Evolutionary conservation across 2,888 invertebrate genomes (phyloP).

Genomic region (Cerceris ruficornis): DNA sequence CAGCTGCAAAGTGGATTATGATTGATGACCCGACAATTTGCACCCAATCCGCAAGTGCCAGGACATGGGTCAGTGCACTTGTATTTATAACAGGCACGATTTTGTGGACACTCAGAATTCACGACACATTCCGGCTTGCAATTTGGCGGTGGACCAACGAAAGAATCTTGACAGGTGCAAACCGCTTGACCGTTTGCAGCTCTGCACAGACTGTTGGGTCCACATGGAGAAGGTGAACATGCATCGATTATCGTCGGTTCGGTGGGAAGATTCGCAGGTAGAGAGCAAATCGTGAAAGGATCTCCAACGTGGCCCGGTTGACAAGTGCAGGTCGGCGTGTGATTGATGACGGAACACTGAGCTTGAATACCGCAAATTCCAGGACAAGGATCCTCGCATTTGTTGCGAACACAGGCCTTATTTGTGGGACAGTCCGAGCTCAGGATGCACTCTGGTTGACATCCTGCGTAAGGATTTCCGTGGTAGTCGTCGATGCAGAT

Average conservation of each 20-base stretch:
- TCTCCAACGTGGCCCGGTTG: slow-evolving; percentile 88
- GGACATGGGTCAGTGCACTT: slow-evolving; percentile 92
- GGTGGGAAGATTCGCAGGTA: slow-evolving; percentile 60
- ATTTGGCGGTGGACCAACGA: slow-evolving; percentile 90
- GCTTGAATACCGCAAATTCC: slow-evolving; percentile 93
- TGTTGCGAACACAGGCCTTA: slow-evolving; percentile 91
- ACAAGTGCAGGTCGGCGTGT: slow-evolving; percentile 93
- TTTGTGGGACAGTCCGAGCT: slow-evolving; percentile 93
- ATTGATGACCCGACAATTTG: slow-evolving; percentile 90
- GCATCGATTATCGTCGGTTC: slow-evolving; percentile 82
- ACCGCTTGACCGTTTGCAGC: slow-evolving; percentile 88
- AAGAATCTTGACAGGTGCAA: slow-evolving; percentile 89
- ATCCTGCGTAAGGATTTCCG: slow-evolving; percentile 93
- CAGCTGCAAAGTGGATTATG: slow-evolving; percentile 93
- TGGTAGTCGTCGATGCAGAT: slow-evolving; percentile 91
- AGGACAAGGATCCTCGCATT: slow-evolving; percentile 93
- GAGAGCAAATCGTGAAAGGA: slow-evolving; percentile 85
- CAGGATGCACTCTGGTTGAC: slow-evolving; percentile 93
- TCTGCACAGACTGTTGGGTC: slow-evolving; percentile 91
- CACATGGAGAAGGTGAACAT: slow-evolving; percentile 91
- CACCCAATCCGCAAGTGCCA: slow-evolving; percentile 90
- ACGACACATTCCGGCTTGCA: slow-evolving; percentile 93
- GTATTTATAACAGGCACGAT: slow-evolving; percentile 91
- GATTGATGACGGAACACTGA: slow-evolving; percentile 92
- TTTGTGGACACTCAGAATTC: slow-evolving; percentile 90